Conservation (phyloP, 2,113 vertebrate genomes). For the Peromyscus polionotus region DNA sequence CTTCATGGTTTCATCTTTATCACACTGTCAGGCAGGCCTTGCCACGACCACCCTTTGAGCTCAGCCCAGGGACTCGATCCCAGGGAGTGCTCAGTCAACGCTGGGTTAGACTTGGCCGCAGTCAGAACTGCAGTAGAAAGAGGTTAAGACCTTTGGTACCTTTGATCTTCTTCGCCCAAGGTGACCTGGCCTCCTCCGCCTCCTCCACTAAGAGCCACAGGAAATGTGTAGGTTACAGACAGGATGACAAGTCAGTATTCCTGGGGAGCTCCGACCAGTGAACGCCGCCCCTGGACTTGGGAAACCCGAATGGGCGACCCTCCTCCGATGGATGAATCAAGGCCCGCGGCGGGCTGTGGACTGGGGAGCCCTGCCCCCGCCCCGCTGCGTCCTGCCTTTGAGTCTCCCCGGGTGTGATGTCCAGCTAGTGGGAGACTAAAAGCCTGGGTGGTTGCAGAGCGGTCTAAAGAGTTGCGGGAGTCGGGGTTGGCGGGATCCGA, state of each 20-base stretch:
- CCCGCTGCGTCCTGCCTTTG: not conserved
- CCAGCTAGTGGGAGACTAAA: conserved; percentile 56
- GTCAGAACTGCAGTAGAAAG: not conserved
- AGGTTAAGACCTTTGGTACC: conserved; percentile 7
- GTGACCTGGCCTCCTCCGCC: not conserved
- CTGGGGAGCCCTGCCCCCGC: not conserved
- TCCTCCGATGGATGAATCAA: not conserved
- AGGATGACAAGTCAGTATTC: not conserved
- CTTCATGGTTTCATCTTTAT: not conserved
- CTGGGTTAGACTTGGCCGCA: not conserved
- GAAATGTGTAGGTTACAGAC: not conserved
- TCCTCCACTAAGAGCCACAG: not conserved
- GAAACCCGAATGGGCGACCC: not conserved
- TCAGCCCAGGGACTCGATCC: not conserved
- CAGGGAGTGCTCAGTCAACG: not conserved
- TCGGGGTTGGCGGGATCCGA: not conserved
- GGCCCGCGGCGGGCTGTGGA: not conserved
- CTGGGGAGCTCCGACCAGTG: not conserved
- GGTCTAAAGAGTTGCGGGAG: not conserved
- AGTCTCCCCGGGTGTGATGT: conserved; percentile 18
- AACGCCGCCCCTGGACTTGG: not conserved
- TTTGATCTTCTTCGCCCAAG: conserved; percentile 18
- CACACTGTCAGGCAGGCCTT: not conserved
- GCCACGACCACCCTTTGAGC: not conserved
- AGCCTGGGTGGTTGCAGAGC: conserved; percentile 21